Base-by-base conservation (phyloP, 2,797 vertebrate species). In the Lateolabrax maculatus region DNA sequence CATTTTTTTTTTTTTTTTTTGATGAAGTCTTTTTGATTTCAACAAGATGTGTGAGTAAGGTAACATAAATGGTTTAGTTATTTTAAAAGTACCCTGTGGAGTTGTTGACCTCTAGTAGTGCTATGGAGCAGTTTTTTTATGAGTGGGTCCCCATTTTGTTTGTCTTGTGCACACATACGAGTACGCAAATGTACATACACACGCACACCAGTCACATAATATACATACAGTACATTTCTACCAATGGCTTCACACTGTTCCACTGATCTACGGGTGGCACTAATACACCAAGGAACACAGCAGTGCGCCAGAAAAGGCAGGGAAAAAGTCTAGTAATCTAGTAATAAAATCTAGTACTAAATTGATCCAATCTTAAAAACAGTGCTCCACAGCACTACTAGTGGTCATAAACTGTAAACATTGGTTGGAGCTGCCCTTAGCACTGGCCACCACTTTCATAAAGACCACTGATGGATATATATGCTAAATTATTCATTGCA, bases 401-500 rank as follows among this genome's bases (percentile, higher is more conserved):
- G 11, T 37, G 53, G 3, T 67, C 18, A 11, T 37, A 36, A 39
- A 27, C 41, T 61, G n/a, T n/a, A 70, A 49, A 57, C 55, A 37
- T 5, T 69, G 36, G 53, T 4, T 64, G 60, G 9, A 66, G 55
- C 13, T 25, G 4, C 23, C 11, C 25, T 56, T 9, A 41, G 48
- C 56, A 25, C 21, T 12, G 4, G 11, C 3, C 44, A 37, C 61
- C 48, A 23, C 52, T 34, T 52, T 21, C 61, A 63, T 53, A 18
- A 57, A 58, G 56, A 80, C 57, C 68, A 31, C 6, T 51, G 52
- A 62, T 2, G 15, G 29, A 13, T 53, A 16, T 16, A 34, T 9
- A 13, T 12, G 25, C 61, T 87, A 23, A 84, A 89, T 90, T 69
- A 88, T 84, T 89, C 6, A 86, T 43, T 41, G 5, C 41, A 67